Conservation (phyloP, 1,140 invertebrate species). For the Anoplophora glabripennis region DNA sequence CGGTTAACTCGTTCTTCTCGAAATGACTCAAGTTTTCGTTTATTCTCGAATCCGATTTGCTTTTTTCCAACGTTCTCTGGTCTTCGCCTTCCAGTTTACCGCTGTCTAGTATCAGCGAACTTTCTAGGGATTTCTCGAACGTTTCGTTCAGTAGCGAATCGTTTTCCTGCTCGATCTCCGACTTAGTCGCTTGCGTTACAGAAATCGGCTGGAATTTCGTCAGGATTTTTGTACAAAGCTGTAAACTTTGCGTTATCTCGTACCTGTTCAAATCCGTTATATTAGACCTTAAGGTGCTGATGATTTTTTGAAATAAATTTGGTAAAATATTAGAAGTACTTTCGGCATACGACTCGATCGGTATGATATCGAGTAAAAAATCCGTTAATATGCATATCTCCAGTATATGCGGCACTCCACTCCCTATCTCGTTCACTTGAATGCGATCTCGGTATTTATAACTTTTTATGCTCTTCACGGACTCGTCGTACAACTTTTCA, state of each 20-base stretch:
- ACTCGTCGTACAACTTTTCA: conserved; percentile 65
- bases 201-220: conserved; percentile 69
- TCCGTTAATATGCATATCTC: conserved; percentile 72
- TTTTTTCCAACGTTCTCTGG: conserved; percentile 55
- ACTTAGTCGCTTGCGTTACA: conserved; percentile 24
- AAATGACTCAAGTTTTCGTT: conserved; percentile 56
- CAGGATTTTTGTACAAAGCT: conserved; percentile 72
- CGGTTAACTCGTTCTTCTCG: conserved; percentile 48
- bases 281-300: conserved; percentile 58
- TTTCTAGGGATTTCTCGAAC: conserved; percentile 12
- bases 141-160: conserved; percentile 1
- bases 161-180: conserved; percentile 13
- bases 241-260: conserved; percentile 65
- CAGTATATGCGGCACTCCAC: conserved; percentile 58
- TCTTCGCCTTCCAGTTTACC: conserved; percentile 20
- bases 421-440: conserved; percentile 56
- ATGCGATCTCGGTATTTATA: conserved; percentile 39
- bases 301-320: conserved; percentile 66
- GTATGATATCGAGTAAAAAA: conserved; percentile 77
- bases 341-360: conserved; percentile 76
- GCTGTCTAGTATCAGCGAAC: background rate
- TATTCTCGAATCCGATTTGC: conserved; percentile 64
- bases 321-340: conserved; percentile 79
- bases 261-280: conserved; percentile 58
- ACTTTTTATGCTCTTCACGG: conserved; percentile 45